Percentiles rank a stretch among this genome's conserved stretches.
Evolutionary conservation across 2,113 vertebrate species (phyloP).

Genomic region (Pedetes capensis): DNA sequence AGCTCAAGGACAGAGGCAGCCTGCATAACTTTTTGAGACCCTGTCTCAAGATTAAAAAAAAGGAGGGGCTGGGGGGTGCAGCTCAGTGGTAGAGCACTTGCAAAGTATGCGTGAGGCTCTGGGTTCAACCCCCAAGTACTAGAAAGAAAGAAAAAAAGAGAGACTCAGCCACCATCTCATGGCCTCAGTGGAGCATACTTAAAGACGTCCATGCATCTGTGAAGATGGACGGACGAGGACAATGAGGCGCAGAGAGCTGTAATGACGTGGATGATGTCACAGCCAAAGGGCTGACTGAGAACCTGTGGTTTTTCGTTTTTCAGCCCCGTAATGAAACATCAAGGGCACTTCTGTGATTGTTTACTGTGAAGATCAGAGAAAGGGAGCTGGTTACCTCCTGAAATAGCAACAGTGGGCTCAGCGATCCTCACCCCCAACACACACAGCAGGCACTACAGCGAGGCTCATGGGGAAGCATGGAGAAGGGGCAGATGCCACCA

Average conservation of each 20-base stretch:
- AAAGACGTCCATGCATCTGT: not conserved
- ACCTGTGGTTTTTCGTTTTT: not conserved
- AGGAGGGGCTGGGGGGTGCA: too few relatives aligned
- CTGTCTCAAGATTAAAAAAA: too few relatives aligned
- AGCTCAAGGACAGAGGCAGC: too few relatives aligned
- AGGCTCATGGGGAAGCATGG: not conserved
- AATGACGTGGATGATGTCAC: not conserved
- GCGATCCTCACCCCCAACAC: not conserved
- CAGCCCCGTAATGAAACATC: not conserved
- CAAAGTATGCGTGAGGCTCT: too few relatives aligned
- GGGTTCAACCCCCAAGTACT: too few relatives aligned
- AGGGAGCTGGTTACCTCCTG: not conserved
- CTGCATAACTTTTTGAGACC: too few relatives aligned
- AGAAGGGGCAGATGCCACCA: not conserved
- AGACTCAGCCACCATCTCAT: not conserved
- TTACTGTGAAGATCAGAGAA: not conserved
- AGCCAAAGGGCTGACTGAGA: not conserved
- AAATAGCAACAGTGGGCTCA: not conserved
- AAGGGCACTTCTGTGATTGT: not conserved
- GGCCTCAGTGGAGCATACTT: not conserved
- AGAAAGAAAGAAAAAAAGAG: slow-evolving; percentile 3
- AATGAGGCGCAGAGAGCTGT: not conserved
- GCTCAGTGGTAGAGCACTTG: too few relatives aligned
- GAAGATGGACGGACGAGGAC: not conserved
- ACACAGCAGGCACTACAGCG: not conserved